Percentiles rank a stretch among this genome's conserved stretches.
Conservation (phyloP, 2,888 invertebrate genomes). For the Apodemia hepburni region DNA sequence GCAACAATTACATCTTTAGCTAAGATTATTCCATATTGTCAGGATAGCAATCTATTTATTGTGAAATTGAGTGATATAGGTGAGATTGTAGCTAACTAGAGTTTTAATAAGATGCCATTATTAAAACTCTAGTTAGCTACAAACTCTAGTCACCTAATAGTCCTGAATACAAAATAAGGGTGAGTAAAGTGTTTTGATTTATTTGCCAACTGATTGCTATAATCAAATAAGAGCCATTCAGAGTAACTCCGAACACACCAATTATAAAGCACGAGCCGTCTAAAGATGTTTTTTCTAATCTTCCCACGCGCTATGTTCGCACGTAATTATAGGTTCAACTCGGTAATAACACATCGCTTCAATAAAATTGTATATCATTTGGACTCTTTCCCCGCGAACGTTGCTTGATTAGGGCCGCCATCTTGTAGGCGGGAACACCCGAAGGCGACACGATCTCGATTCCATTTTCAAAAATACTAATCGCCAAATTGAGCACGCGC, state of each 20-base stretch:
- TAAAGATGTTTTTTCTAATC: slow-evolving; percentile 71
- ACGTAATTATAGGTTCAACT: slow-evolving; percentile 73
- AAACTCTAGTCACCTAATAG: neutral
- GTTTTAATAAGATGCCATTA: too few relatives aligned
- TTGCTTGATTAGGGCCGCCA: slow-evolving; percentile 75
- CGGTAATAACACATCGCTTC: slow-evolving; percentile 77
- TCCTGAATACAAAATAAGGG: slow-evolving; percentile 2
- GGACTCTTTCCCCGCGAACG: slow-evolving; percentile 68
- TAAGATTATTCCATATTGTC: neutral
- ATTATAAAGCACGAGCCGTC: slow-evolving; percentile 72
- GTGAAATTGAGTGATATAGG: too few relatives aligned
- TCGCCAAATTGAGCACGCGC: slow-evolving; percentile 76
- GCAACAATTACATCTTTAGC: too few relatives aligned
- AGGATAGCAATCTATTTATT: neutral
- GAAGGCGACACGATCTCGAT: slow-evolving; percentile 76
- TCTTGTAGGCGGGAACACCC: slow-evolving; percentile 76
- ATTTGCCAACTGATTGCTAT: slow-evolving; percentile 40
- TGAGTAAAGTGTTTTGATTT: slow-evolving; percentile 32
- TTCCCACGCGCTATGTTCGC: slow-evolving; percentile 74
- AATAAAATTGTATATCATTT: slow-evolving; percentile 79
- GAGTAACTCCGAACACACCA: slow-evolving; percentile 49
- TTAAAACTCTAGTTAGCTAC: neutral
- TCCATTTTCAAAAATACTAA: slow-evolving; percentile 78
- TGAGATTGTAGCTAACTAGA: too few relatives aligned
- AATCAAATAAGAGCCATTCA: slow-evolving; percentile 62